Evolutionary conservation across 2,797 vertebrate genomes (phyloP).

Genomic region (Ibycter americanus): DNA sequence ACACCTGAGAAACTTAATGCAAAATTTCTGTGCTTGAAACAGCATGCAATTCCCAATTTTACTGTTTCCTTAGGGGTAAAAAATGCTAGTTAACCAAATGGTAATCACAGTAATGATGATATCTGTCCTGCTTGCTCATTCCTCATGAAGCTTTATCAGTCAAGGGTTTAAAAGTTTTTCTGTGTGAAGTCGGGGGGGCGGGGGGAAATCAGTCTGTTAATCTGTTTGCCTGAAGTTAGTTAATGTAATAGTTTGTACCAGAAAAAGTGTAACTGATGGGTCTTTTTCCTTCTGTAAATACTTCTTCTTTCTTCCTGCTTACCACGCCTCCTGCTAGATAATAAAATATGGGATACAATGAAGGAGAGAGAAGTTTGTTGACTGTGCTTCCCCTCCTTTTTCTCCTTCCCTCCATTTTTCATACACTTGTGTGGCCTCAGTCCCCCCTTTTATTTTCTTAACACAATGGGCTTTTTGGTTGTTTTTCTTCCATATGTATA

Average conservation of each 20-base stretch:
- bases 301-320: neutral
- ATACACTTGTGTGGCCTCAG: neutral
- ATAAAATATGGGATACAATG: neutral
- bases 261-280: neutral
- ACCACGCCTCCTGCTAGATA: neutral
- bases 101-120: neutral
- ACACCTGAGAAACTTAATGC: neutral
- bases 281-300: neutral
- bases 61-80: neutral
- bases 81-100: neutral
- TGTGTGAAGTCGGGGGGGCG: neutral
- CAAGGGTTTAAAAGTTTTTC: neutral
- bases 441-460: neutral
- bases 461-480: neutral
- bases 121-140: neutral
- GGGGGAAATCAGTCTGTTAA: neutral
- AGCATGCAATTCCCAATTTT: neutral
- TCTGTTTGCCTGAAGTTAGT: neutral
- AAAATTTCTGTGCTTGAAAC: neutral
- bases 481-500: neutral
- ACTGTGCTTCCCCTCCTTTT: neutral
- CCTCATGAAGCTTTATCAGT: neutral
- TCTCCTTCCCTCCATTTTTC: neutral
- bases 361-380: neutral
- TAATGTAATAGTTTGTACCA: neutral